Evolutionary conservation across 2,113 vertebrate species (phyloP), one percentile per base, ranked within the genome.

Genomic region (Stictonetta naevosa): DNA sequence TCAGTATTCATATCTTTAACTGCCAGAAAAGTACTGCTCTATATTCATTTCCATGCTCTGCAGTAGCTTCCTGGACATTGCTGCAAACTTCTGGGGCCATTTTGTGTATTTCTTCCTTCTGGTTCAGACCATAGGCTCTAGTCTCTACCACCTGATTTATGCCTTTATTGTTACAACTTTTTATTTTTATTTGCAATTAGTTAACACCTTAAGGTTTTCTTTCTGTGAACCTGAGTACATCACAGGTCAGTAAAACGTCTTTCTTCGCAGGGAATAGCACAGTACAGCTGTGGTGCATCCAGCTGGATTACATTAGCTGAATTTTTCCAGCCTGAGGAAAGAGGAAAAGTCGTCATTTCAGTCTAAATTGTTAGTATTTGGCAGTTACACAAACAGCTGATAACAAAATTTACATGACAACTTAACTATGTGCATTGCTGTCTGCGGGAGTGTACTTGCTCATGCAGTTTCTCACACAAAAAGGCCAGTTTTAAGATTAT

Each of bases 371-470:
- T 59, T 72, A 67, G 9, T 74, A 50, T 67, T 71, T 7, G 12
- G 5, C 56, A 84, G 31, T 69, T 77, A 50, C 23, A 29, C 46
- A 63, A 91, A 29, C 23, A 72, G 36, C 25, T 25, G 68, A 44
- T 75, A 63, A 67, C 3, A 2, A 77, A 83, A 88, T n/a, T 2
- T 50, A 12, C n/a, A 3, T 83, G 83, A 68, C 26, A 58, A 7
- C 29, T 74, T 42, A 74, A 46, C 42, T 52, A 1, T 44, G 20
- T 64, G 63, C 48, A 5, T 11, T 64, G 40, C 4, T 58, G 4
- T 56, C 50, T 77, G 11, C 56, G 56, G 34, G 15, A 0, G 0
- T 50, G 11, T 40, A 46, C 4, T 58, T 69, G 13, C 19, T 66
- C 83, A 17, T 79, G 25, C 23, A 78, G 0, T 58, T 84, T 89